Evolutionary conservation across 2,797 vertebrate species (phyloP), one percentile per base, ranked within the genome.

Genomic region (Brachyrhaphis roseni): DNA sequence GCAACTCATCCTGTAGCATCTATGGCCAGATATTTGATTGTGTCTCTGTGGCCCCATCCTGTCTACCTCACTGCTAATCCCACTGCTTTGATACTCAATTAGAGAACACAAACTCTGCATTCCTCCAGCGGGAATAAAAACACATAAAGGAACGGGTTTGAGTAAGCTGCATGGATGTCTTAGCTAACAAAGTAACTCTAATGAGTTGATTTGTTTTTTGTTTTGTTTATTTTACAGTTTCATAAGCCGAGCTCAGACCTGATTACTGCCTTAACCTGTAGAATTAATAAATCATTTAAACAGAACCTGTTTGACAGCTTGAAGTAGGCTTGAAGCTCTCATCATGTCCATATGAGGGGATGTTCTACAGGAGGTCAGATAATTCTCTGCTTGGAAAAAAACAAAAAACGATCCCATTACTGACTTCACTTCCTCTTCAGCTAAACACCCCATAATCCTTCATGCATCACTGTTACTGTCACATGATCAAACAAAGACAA

Each of bases 11-110:
- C 80, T 87, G 31, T 79, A 41, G 84, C 80, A 72, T 76, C 82
- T 79, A 83, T 84, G 84, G 82, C 79, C 82, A 84, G 81, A 74
- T 82, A 88, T 92, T 91, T 93, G 87, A 93, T 93, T 72, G 31
- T 75, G 62, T 86, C 86, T 81, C 80, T 89, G 84, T 85, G 90
- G 88, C 83, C 87, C 87, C 87, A 83, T 91, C 90, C 90, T 88
- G 91, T 94, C 91, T 91, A 93, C 82, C 89, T 92, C 86, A 82
- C 81, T 53, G 77, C 77, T 95, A 95, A 96, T 95, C 93, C 92
- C 79, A 41, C 74, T 71, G 78, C 89, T 89, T 87, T 84, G 71
- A 89, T 89, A 84, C 91, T 93, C 84, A 80, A 86, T 89, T 78
- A 84, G 23, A 70, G 83, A 72, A 84, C 90, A 90, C 86, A 88